phyloP scores from a whole-genome alignment of 2,797 vertebrate genomes.

The Spheniscus humboldti region DNA sequence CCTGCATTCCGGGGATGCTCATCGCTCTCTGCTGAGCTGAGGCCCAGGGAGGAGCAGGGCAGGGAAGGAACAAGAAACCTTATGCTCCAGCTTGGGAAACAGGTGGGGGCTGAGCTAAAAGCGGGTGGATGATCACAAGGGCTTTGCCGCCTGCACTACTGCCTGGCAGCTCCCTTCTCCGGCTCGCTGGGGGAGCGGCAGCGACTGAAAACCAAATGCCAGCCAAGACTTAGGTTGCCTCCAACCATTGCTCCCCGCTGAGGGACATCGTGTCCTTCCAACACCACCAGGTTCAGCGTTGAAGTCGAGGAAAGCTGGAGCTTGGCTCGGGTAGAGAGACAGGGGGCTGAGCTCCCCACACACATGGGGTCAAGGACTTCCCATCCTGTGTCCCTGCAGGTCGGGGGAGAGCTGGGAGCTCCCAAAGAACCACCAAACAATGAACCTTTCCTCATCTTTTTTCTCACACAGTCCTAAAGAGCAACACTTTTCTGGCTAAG shows the following conservation, averaged over 20 bases:
- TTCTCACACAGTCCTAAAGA: neutral
- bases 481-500: neutral
- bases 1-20: slow-evolving; percentile 5
- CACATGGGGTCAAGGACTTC: accelerated
- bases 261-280: neutral
- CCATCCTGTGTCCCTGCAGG: neutral
- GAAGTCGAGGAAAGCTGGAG: neutral
- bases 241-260: accelerated
- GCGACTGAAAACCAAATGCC: neutral
- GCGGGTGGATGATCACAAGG: neutral
- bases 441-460: neutral
- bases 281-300: accelerated
- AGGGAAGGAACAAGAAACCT: slow-evolving; percentile 36
- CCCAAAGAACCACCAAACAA: neutral
- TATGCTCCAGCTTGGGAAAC: neutral
- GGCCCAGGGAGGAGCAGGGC: neutral
- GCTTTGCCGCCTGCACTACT: neutral
- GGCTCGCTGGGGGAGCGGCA: accelerated
- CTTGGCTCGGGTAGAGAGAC: accelerated
- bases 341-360: neutral
- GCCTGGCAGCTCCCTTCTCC: neutral
- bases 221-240: neutral
- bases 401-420: neutral
- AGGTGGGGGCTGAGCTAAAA: slow-evolving; percentile 41
- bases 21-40: accelerated